Evolutionary conservation across 2,888 invertebrate genomes (phyloP).

Genomic region (Chironomus riparius): DNA sequence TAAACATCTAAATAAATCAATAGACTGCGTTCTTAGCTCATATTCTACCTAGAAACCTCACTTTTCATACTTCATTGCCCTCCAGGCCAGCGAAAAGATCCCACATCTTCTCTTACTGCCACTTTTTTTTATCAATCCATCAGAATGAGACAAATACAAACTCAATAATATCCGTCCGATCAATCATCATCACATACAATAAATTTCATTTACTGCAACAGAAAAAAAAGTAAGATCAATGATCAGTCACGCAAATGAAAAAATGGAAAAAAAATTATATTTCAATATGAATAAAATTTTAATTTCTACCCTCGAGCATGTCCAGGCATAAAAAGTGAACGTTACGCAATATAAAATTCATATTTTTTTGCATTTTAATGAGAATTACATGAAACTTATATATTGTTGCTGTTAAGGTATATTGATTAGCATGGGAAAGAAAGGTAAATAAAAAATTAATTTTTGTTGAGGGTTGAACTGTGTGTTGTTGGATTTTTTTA

Average conservation of each 20-base stretch:
- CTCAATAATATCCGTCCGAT: slow-evolving; percentile 14
- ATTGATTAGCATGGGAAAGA: slow-evolving; percentile 23
- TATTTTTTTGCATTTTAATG: slow-evolving; percentile 16
- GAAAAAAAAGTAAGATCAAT: not conserved
- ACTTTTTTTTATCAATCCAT: too few relatives aligned
- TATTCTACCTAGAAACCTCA: too few relatives aligned
- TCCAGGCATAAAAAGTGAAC: not conserved
- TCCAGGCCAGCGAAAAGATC: too few relatives aligned
- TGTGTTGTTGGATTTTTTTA: too few relatives aligned
- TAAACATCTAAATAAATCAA: too few relatives aligned
- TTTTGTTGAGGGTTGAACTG: not conserved
- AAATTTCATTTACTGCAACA: not conserved
- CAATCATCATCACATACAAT: slow-evolving; percentile 11
- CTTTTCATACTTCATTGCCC: too few relatives aligned
- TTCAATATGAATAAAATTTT: not conserved
- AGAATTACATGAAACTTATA: not conserved
- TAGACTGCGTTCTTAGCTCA: too few relatives aligned
- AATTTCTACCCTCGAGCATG: slow-evolving; percentile 11
- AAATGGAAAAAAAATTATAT: not conserved
- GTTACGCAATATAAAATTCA: not conserved
- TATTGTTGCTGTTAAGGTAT: not conserved
- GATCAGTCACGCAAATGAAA: slow-evolving; percentile 3
- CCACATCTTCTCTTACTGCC: too few relatives aligned
- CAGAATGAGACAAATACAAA: too few relatives aligned
- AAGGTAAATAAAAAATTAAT: not conserved